Evolutionary conservation across 2,797 vertebrate species (phyloP), one percentile per base, ranked within the genome.

Genomic region (Amphiprion clarkii): DNA sequence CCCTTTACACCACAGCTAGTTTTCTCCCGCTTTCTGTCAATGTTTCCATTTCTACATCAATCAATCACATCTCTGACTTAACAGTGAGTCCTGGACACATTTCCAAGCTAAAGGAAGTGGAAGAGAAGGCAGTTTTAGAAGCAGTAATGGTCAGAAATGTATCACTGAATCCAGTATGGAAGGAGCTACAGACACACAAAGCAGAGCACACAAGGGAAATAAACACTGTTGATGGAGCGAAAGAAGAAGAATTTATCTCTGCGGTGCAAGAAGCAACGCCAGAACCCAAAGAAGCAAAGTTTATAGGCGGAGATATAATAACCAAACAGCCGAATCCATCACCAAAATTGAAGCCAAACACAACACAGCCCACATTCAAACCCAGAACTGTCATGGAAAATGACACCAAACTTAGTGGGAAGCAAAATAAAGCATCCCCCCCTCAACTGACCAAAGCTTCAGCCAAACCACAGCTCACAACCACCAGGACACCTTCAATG

Each of bases 111-210:
- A 84, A 73, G 19, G 61, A 57, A 6, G 42, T 57, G 25, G 76
- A 80, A 51, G 71, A 61, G 7, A 80, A 76, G 19, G 60, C 78
- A 44, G 29, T 48, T 58, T 39, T 48, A 67, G 81, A 82, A 29
- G 51, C 65, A n/a, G 21, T 19, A 19, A 36, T 3, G 5, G 55
- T 51, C 23, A 57, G 48, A 64, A 62, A 52, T 36, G 63, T 52
- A 14, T 33, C n/a, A 27, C 48, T 59, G 13, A 69, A 76, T 74
- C 55, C 80, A 53, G 46, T 27, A 21, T 23, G 6, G 49, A 72
- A 29, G 39, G 68, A 84, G 54, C 25, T 23, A 5, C 72, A 85
- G 66, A 80, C 23, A 5, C 72, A 85, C 63, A 79, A n/a, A 44
- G 36, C 25, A 54, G 56, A 44, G 48, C 16, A 14, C 29, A 27